Conservation (phyloP, 2,797 vertebrate genomes). For the Balearica regulorum region DNA sequence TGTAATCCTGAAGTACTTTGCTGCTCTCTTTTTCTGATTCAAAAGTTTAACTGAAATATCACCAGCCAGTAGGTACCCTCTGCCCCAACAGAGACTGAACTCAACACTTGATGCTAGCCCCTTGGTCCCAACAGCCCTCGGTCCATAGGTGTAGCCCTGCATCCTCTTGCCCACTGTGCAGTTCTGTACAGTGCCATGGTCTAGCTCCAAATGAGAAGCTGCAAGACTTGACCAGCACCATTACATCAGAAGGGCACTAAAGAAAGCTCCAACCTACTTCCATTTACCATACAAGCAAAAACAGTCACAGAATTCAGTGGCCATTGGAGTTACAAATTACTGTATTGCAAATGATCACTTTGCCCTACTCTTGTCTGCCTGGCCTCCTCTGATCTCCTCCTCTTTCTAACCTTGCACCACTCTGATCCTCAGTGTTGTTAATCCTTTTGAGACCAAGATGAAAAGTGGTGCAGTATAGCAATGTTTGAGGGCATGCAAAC, state of each 20-base stretch:
- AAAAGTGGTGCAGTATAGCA: slow-evolving; percentile 47
- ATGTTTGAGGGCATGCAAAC: slow-evolving; percentile 47
- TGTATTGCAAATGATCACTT: slow-evolving; percentile 31
- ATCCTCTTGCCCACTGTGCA: not conserved
- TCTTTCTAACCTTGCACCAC: slow-evolving; percentile 36
- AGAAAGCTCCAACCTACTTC: not conserved
- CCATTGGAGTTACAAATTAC: not conserved
- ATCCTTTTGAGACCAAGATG: slow-evolving; percentile 54
- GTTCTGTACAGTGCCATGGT: not conserved
- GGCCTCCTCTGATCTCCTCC: slow-evolving; percentile 5
- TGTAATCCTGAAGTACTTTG: not conserved
- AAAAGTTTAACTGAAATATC: not conserved
- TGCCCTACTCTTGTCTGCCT: slow-evolving; percentile 5
- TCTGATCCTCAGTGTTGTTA: slow-evolving; percentile 41
- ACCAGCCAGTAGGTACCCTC: not conserved
- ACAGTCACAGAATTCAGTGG: not conserved
- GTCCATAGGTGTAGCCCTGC: not conserved
- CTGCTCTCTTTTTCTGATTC: not conserved
- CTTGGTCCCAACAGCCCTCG: not conserved
- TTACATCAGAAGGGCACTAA: not conserved
- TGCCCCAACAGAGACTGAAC: not conserved
- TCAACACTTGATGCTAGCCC: not conserved
- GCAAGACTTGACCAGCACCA: not conserved
- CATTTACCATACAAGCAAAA: not conserved
- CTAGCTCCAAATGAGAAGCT: not conserved